A percentile compares a stretch with the other conserved stretches of the same genome.
Evolutionary conservation across 30 jellyfish, hydroid and myxozoan species (phyloP).

Genomic region (Hydractinia echinata): DNA sequence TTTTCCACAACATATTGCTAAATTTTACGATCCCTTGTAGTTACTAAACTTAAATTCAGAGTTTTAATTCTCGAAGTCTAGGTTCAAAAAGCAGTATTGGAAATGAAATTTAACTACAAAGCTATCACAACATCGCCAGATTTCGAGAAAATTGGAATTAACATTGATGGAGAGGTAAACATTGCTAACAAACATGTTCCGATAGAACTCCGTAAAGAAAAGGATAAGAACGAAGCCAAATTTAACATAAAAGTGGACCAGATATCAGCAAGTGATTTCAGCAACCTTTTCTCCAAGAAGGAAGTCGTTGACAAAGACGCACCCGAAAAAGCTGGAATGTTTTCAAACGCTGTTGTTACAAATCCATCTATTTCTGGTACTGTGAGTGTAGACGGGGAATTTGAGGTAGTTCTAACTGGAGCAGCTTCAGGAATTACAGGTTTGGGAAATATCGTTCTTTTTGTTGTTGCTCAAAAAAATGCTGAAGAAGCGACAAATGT

Average conservation of each 20-base stretch:
- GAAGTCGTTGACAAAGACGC: not conserved
- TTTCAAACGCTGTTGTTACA: not conserved
- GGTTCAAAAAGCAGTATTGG: not conserved
- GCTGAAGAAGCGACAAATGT: conserved; percentile 36
- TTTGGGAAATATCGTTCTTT: not conserved
- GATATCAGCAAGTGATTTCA: not conserved
- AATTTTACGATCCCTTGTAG: no score
- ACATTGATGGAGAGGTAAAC: not conserved
- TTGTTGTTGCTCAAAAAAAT: conserved; percentile 46
- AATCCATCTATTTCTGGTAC: not conserved
- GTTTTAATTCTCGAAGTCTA: not conserved
- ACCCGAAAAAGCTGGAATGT: not conserved
- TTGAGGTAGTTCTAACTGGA: not conserved
- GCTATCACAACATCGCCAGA: not conserved
- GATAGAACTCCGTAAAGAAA: not conserved
- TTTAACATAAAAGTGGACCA: not conserved
- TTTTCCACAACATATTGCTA: no score
- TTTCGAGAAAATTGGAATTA: not conserved
- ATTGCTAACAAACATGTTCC: not conserved
- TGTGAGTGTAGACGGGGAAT: not conserved
- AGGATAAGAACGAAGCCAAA: not conserved
- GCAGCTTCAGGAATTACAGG: not conserved
- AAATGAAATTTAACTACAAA: conserved; percentile 1
- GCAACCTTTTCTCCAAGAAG: not conserved
- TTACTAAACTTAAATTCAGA: no score